Evolutionary conservation across 2,888 invertebrate species (phyloP), one percentile per base, ranked within the genome.

Genomic region (Deladenus siricidicola): DNA sequence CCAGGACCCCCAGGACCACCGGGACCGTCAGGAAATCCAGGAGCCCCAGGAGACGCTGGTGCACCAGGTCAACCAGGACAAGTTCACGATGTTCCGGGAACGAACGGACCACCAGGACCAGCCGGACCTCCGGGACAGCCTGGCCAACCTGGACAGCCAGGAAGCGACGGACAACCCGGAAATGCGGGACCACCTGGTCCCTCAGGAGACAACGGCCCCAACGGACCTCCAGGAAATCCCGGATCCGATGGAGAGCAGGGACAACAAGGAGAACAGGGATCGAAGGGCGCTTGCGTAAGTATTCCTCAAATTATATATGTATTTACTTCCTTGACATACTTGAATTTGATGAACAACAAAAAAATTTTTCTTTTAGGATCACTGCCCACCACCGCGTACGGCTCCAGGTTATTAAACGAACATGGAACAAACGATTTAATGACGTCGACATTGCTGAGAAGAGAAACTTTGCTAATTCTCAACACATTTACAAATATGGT

Each of bases 111-210:
- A 34, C 58, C 64, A 2, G 64, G 64, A 60, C 65, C 64, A 10
- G 69, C 72, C 44, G 73, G 73, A 60, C 63, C 62, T 34, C 62
- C 70, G 67, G 70, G 73, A 67, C 70, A 69, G 68, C 66, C 73
- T 61, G 62, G 73, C 63, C 71, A 70, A 45, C 64, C 68, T 23
- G 72, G 72, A 49, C 21, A 56, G 6, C 54, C 64, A 17, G 64
- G 64, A 28, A 56, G 64, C 43, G 74, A 72, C 24, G 74, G 74
- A 44, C 52, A 56, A 14, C 60, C 71, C 1, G 74, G 74, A 39
- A 62, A 66, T 56, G 64, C 71, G 39, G 74, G 73, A 48, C 68
- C 68, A 8, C 54, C 34, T 4, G 62, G 62, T 8, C 58, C 62
- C 1, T 52, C 62, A 14, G 62, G 62, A 60, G 62, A 61, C 30